phyloP scores from a whole-genome alignment of 1,140 invertebrate species.

The Drosophila novamexicana region DNA sequence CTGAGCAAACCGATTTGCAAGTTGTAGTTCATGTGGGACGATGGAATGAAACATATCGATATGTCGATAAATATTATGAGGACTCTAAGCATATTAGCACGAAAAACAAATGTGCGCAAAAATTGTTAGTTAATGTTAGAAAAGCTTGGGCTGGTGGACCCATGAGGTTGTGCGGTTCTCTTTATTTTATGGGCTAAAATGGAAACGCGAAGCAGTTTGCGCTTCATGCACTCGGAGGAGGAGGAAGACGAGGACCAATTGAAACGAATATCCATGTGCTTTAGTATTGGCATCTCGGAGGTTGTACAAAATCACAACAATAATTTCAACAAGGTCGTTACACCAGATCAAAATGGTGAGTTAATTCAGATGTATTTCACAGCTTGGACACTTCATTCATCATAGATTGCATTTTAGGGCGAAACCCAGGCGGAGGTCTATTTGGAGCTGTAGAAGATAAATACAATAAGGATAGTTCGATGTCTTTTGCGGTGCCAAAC shows the following conservation, averaged over 20 bases:
- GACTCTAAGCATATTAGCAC: too few relatives aligned
- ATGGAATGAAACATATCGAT: constrained; percentile 2
- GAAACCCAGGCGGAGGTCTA: constrained; percentile 51
- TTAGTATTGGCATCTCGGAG: constrained; percentile 54
- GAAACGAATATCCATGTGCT: constrained; percentile 47
- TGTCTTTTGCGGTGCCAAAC: constrained; percentile 38
- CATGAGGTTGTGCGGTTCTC: background rate
- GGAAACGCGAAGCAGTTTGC: constrained; percentile 31
- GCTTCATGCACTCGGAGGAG: constrained; percentile 17
- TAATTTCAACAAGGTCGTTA: background rate
- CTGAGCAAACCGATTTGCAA: background rate
- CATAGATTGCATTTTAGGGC: constrained; percentile 20
- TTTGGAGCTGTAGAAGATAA: background rate
- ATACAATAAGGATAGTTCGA: background rate
- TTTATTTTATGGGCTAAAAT: constrained; percentile 1
- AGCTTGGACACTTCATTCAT: too few relatives aligned
- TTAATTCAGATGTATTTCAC: background rate
- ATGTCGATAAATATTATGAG: constrained; percentile 6
- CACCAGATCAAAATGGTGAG: constrained; percentile 32
- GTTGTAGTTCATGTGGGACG: background rate
- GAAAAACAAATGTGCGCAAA: background rate
- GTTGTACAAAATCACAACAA: constrained; percentile 16
- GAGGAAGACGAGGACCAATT: constrained; percentile 19
- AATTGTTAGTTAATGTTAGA: constrained; percentile 11
- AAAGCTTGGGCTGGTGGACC: background rate